A percentile compares a stretch with the other conserved stretches of the same genome.
These are phyloP conservation scores for Planococcus citri DNA, from an alignment of 1,140 invertebrate genomes.

Conservation along the genomic window DNA sequence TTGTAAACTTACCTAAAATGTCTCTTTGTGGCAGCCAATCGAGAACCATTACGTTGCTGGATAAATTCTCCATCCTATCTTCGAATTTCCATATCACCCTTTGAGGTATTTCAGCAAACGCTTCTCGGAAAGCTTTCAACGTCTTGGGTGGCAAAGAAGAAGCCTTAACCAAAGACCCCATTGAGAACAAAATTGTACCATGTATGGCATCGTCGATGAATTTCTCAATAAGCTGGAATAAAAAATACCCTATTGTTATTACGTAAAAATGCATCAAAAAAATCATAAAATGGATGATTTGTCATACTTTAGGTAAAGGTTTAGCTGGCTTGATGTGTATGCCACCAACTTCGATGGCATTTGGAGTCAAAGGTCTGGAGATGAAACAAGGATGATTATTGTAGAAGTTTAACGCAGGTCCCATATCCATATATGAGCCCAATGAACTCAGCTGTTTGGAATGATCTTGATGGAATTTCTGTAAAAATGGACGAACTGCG, in stretches of 20 bases:
- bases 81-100: conserved; percentile 42
- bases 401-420: background rate
- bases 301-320: background rate
- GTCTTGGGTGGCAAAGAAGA: conserved; percentile 30
- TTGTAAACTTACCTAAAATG: conserved; percentile 29
- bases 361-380: background rate
- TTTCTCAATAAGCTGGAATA: conserved; percentile 25
- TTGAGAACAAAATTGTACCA: conserved; percentile 53
- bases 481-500: background rate
- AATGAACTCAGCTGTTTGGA: background rate
- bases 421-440: background rate
- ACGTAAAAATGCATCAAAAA: too few relatives aligned
- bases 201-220: conserved; percentile 32
- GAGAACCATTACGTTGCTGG: conserved; percentile 29
- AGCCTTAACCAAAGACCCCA: conserved; percentile 39
- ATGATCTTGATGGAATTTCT: background rate
- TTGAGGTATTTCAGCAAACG: conserved; percentile 38
- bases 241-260: too few relatives aligned
- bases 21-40: conserved; percentile 30
- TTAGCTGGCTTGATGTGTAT: conserved; percentile 7
- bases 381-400: background rate
- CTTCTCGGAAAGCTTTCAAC: conserved; percentile 33
- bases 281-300: too few relatives aligned
- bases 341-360: conserved; percentile 19
- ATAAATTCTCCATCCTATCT: conserved; percentile 1